These are phyloP conservation scores for Leucophora obtusa DNA, from an alignment of 2,888 invertebrate species.

Conservation along the genomic window DNA sequence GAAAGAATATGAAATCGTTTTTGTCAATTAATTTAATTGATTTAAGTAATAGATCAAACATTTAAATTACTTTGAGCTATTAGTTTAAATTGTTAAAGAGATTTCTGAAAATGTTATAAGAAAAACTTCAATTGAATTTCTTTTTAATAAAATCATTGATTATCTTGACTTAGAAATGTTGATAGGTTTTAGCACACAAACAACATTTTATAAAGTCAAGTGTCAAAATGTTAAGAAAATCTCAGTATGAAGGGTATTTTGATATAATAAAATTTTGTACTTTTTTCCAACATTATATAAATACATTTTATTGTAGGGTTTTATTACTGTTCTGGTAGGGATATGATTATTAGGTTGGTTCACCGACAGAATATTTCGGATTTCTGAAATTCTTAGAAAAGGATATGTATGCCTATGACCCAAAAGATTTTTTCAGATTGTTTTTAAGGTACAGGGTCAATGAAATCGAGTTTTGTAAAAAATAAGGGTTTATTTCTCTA, in stretches of 20 bases:
- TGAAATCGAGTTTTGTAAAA: no score
- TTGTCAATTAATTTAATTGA: not conserved
- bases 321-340: no score
- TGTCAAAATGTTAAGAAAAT: slow-evolving; percentile 37
- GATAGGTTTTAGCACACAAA: not conserved
- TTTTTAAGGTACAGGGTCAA: no score
- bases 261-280: slow-evolving; percentile 15
- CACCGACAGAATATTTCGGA: no score
- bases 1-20: not conserved
- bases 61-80: not conserved
- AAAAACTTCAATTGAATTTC: not conserved
- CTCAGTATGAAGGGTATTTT: slow-evolving; percentile 14
- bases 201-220: slow-evolving; percentile 9
- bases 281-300: no score
- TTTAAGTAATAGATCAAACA: not conserved
- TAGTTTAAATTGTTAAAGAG: not conserved
- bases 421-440: no score
- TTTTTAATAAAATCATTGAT: slow-evolving; percentile 20
- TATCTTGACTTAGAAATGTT: slow-evolving; percentile 5
- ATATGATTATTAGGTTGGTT: no score
- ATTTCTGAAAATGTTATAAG: not conserved
- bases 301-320: no score
- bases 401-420: no score
- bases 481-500: no score
- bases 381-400: no score